Conservation (phyloP, 2,113 vertebrate species). For the Lonchura striata region DNA sequence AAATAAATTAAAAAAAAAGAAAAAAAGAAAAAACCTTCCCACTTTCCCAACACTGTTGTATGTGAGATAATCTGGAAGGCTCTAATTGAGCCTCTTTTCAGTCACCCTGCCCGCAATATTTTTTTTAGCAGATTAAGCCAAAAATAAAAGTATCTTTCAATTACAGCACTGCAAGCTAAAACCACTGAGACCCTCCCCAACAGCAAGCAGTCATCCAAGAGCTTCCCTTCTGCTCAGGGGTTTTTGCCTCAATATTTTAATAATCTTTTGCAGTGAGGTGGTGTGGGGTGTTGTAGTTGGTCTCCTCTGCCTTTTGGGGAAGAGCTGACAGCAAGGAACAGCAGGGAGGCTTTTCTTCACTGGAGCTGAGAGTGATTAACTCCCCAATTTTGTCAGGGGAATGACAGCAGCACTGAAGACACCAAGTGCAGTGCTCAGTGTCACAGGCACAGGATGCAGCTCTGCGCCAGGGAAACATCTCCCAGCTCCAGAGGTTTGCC, state of each 20-base stretch:
- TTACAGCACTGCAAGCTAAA: background rate
- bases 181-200: background rate
- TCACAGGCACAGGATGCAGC: background rate
- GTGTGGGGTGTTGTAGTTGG: background rate
- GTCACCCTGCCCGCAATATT: background rate
- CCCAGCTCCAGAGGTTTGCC: background rate
- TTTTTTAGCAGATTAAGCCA: background rate
- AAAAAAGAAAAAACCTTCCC: background rate
- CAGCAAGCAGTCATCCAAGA: background rate
- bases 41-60: background rate
- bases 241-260: background rate
- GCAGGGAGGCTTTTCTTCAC: background rate
- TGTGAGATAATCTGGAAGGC: slow-evolving; percentile 21
- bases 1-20: background rate
- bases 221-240: background rate
- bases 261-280: background rate
- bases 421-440: background rate
- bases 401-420: background rate
- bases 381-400: background rate
- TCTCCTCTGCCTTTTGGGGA: background rate
- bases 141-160: background rate
- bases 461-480: background rate
- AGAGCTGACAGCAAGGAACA: background rate
- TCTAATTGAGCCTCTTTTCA: slow-evolving; percentile 24
- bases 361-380: background rate